Percentiles rank a stretch among this genome's conserved stretches.
Evolutionary conservation across 1,140 invertebrate species (phyloP).

Genomic region (Nasonia longicornis): DNA sequence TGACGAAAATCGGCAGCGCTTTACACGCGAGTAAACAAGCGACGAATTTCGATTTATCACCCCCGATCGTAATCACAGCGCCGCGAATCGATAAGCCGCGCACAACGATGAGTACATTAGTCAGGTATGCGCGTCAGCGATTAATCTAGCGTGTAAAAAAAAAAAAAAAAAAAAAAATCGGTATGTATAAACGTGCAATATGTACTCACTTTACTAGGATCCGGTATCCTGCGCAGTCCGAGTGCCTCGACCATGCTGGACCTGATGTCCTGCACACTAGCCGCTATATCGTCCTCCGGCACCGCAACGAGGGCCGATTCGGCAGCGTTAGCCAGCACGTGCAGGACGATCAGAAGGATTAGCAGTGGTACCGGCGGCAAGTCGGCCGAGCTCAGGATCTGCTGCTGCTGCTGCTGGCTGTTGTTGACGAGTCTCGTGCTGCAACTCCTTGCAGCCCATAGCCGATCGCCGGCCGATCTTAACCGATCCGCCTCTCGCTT

Average conservation of each 20-base stretch:
- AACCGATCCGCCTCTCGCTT: not conserved
- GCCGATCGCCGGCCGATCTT: conserved; percentile 11
- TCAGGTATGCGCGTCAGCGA: too few species aligned
- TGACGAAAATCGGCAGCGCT: not conserved
- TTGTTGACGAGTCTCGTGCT: conserved; percentile 14
- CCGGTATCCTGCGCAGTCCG: conserved; percentile 66
- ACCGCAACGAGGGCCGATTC: not conserved
- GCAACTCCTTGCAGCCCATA: conserved; percentile 35
- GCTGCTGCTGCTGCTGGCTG: not conserved
- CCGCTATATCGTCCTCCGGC: not conserved
- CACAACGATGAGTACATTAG: too few species aligned
- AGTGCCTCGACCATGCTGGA: conserved; percentile 65
- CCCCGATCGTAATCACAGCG: too few species aligned
- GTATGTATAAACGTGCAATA: too few species aligned
- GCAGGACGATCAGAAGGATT: not conserved
- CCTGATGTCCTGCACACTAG: conserved; percentile 50
- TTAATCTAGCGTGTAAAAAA: too few species aligned
- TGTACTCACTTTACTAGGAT: conserved; percentile 63
- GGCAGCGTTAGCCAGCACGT: not conserved
- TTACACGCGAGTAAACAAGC: too few species aligned
- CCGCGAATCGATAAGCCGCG: too few species aligned
- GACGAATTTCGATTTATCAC: too few species aligned
- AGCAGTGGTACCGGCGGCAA: not conserved
- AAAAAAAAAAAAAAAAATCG: too few species aligned
- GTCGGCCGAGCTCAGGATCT: not conserved